Evolutionary conservation across 2,113 vertebrate genomes (phyloP).

Genomic region (Cercopithecus mona): DNA sequence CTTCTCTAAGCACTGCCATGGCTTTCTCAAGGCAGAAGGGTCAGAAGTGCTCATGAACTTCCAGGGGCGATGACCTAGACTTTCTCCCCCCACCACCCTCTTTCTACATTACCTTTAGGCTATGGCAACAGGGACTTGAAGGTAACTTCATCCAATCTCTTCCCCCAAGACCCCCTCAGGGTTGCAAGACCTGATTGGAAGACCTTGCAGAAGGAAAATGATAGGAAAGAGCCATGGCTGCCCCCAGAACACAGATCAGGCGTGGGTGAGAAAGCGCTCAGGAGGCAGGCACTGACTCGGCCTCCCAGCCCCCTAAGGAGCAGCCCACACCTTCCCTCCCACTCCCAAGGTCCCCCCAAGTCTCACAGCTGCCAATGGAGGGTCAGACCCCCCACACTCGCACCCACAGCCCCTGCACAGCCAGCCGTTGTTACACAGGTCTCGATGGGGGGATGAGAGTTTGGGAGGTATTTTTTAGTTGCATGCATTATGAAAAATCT

Average conservation of each 20-base stretch:
- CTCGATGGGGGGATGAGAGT: background rate
- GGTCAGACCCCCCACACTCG: background rate
- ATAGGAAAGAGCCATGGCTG: rapidly evolving
- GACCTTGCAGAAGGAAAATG: background rate
- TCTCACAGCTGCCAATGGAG: background rate
- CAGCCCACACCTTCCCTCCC: background rate
- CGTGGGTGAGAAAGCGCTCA: background rate
- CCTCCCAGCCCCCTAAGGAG: background rate
- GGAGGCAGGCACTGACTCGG: background rate
- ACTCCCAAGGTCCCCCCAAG: background rate
- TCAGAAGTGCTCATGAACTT: background rate
- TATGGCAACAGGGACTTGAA: background rate
- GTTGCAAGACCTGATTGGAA: background rate
- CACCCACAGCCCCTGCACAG: background rate
- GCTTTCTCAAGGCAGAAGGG: background rate
- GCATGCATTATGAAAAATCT: background rate
- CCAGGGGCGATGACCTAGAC: background rate
- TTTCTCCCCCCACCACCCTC: background rate
- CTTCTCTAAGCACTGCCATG: rapidly evolving
- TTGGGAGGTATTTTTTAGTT: background rate
- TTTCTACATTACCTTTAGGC: background rate
- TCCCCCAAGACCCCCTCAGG: background rate
- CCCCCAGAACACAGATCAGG: background rate
- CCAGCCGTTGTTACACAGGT: background rate
- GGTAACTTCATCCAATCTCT: background rate